Evolutionary conservation across 1,140 invertebrate genomes (phyloP).

Genomic region (Anastatus disparis): DNA sequence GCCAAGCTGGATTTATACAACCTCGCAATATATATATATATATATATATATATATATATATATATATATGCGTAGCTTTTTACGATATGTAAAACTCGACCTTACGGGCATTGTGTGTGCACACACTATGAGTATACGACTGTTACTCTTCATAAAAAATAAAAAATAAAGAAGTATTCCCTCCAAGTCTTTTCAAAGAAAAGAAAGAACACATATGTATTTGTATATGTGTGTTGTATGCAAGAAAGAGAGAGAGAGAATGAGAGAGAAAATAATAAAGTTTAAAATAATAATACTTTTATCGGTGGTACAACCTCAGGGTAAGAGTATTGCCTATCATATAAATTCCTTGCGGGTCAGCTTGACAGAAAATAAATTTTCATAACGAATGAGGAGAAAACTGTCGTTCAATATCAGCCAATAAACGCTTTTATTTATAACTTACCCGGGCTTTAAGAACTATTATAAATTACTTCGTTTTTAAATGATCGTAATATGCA

Average conservation of each 20-base stretch:
- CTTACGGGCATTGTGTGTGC: constrained; percentile 48
- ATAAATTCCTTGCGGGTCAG: constrained; percentile 34
- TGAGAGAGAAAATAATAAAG: constrained; percentile 2
- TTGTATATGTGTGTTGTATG: too few relatives aligned
- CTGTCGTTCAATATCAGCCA: constrained; percentile 10
- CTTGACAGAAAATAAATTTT: constrained; percentile 29
- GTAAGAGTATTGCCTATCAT: constrained; percentile 9
- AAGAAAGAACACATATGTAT: constrained; percentile 3
- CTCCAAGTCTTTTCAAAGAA: constrained; percentile 16
- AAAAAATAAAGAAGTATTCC: too few relatives aligned
- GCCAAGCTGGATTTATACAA: constrained; percentile 56
- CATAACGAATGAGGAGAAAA: constrained; percentile 26
- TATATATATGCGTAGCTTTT: too few relatives aligned
- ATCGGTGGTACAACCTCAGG: constrained; percentile 14
- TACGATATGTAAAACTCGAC: constrained; percentile 59
- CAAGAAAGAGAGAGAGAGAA: neutral
- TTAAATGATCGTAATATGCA: constrained; percentile 1
- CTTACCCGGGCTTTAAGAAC: neutral
- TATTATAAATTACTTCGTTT: constrained; percentile 20
- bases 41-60: too few relatives aligned
- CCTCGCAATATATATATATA: too few relatives aligned
- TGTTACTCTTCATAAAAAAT: constrained; percentile 53
- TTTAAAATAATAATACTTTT: constrained; percentile 34
- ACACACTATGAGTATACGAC: too few relatives aligned
- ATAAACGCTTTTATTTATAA: constrained; percentile 24